Conservation (phyloP, 2,113 vertebrate genomes). For the Lepidiolamprologus cunningtoni region DNA sequence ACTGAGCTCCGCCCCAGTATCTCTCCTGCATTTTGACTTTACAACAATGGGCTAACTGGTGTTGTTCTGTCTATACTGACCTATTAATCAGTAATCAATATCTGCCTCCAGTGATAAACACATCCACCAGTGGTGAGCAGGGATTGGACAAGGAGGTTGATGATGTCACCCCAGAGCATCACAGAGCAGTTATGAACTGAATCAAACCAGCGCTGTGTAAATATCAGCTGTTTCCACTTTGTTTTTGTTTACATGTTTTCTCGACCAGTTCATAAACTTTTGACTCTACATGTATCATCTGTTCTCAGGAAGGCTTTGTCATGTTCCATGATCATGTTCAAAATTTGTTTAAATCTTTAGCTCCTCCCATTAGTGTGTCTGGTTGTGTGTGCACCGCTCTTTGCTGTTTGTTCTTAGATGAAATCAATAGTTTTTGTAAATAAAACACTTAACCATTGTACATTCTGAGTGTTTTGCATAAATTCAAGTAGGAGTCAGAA, state of each 20-base stretch:
- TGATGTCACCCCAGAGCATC: too few species aligned
- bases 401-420: rapidly evolving
- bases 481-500: rapidly evolving
- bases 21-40: too few species aligned
- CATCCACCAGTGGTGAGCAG: too few species aligned
- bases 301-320: rapidly evolving
- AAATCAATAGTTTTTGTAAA: background rate
- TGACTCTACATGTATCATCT: rapidly evolving
- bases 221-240: background rate
- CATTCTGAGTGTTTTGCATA: background rate
- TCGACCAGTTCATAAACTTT: too few species aligned
- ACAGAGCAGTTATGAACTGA: too few species aligned
- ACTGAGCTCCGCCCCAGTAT: too few species aligned
- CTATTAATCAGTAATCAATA: too few species aligned
- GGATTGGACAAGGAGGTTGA: too few species aligned
- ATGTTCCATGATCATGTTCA: rapidly evolving
- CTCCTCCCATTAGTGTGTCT: background rate
- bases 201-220: rapidly evolving
- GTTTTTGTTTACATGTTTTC: background rate
- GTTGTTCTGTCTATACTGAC: too few species aligned
- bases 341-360: rapidly evolving
- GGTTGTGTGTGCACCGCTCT: background rate
- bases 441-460: background rate
- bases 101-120: too few species aligned
- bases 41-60: too few species aligned